Base-by-base conservation (phyloP, 2,888 invertebrate genomes). In the Gari tellinella region DNA sequence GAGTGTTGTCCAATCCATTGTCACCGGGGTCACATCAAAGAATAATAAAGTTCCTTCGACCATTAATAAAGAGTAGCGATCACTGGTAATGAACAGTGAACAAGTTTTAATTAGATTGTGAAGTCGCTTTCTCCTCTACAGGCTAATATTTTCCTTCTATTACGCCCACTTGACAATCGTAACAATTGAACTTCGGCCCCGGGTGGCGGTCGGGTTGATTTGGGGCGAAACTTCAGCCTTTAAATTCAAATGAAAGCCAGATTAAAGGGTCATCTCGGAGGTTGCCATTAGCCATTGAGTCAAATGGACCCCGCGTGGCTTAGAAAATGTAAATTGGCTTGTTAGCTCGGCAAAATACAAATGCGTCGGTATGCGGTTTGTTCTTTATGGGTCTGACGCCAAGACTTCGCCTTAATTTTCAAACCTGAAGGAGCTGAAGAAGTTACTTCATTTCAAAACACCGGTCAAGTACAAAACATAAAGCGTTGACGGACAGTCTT, bases 21-120 rank as follows among this genome's bases (percentile, higher is more conserved):
- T 79, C 58, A 66, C 60, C 58, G 26, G 48, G 62, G 53, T 53
- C 66, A 79, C 75, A 79, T 79, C 79, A 79, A 79, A 79, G 79
- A 58, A 75, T 72, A 72, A 79, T 79, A 75, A 75, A 69, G 79
- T 72, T 72, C 79, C 75, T 56, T 66, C 51, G 57, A 72, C 72
- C 75, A 79, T 79, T 72, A 68, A 74, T 79, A 75, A 72, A 63
- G 69, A 69, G 72, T 62, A 55, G 66, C 60, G 66, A 75, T 65
- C 75, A 68, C 55, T 56, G 64, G 72, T 75, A 79, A 72, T 75
- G 75, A 79, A 79, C 72, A 72, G 72, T 79, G 79, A 79, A 79
- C 79, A 75, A 62, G 75, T 72, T 79, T 79, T 79, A 79, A 79
- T 79, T 79, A 72, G 79, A 79, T 75, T 75, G 72, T 72, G 68